phyloP scores from a whole-genome alignment of 2,797 vertebrate genomes.

The Danio choprae region DNA sequence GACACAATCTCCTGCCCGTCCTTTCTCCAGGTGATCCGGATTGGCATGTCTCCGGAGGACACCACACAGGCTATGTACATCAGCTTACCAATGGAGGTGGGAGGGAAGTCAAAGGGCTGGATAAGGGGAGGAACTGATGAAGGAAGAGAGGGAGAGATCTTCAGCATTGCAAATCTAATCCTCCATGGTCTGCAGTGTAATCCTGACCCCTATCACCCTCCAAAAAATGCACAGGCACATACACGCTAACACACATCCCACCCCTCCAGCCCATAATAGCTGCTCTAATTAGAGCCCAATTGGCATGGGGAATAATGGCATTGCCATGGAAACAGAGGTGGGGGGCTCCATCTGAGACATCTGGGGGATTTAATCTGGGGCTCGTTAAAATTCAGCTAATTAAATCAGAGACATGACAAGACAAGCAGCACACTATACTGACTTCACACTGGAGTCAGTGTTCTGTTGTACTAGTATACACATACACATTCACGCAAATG shows the following conservation, averaged over 20 bases:
- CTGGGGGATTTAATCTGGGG: slow-evolving; percentile 85
- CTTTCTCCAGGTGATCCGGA: slow-evolving; percentile 98
- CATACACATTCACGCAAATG: slow-evolving; percentile 34
- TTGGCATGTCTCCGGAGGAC: slow-evolving; percentile 97
- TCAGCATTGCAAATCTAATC: slow-evolving; percentile 34
- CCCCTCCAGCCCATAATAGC: slow-evolving; percentile 84
- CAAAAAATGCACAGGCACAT: slow-evolving; percentile 48
- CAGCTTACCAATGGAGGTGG: slow-evolving; percentile 95
- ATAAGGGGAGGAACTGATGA: slow-evolving; percentile 92
- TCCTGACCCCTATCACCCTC: slow-evolving; percentile 63
- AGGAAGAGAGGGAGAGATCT: slow-evolving; percentile 56
- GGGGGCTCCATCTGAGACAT: slow-evolving; percentile 79
- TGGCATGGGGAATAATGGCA: slow-evolving; percentile 78
- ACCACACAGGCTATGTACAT: slow-evolving; percentile 99
- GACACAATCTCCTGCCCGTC: slow-evolving; percentile 96
- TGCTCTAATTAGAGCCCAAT: slow-evolving; percentile 86
- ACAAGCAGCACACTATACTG: slow-evolving; percentile 63
- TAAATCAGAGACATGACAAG: slow-evolving; percentile 82
- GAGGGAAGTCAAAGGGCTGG: slow-evolving; percentile 97
- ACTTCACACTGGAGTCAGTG: slow-evolving; percentile 64
- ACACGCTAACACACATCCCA: slow-evolving; percentile 68
- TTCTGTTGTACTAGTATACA: slow-evolving; percentile 54
- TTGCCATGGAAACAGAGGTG: slow-evolving; percentile 81
- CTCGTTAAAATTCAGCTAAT: slow-evolving; percentile 85
- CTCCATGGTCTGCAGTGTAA: slow-evolving; percentile 54